These are phyloP conservation scores for Homarus gammarus DNA, from an alignment of 2,888 invertebrate genomes.

Conservation along the genomic window DNA sequence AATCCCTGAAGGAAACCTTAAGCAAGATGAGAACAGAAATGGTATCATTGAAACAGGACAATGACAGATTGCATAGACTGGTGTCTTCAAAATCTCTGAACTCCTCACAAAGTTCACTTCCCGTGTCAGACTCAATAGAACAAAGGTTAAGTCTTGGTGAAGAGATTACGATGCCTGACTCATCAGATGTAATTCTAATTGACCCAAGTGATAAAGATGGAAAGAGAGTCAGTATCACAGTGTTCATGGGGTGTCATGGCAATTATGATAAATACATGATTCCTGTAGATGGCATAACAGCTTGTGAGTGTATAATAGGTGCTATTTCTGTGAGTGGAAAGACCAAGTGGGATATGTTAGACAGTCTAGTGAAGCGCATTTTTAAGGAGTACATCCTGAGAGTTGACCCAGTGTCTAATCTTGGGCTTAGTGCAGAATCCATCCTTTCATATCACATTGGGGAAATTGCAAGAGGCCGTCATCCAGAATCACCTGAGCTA, in stretches of 20 bases:
- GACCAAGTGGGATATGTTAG: constrained; percentile 96
- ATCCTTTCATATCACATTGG: constrained; percentile 96
- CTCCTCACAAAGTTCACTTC: constrained; percentile 82
- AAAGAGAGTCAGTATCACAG: constrained; percentile 80
- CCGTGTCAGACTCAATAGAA: constrained; percentile 76
- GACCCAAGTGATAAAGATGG: constrained; percentile 78
- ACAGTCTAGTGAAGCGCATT: constrained; percentile 92
- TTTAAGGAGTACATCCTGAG: constrained; percentile 96
- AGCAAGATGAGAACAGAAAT: constrained; percentile 98
- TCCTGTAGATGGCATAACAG: constrained; percentile 63
- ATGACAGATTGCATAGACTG: constrained; percentile 93
- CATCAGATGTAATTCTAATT: constrained; percentile 71
- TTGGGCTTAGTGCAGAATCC: constrained; percentile 90
- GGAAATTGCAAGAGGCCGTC: constrained; percentile 82
- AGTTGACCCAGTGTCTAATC: constrained; percentile 94
- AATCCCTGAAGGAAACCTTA: constrained; percentile 96
- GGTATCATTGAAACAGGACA: constrained; percentile 97
- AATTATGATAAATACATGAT: constrained; percentile 78
- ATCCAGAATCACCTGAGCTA: constrained; percentile 87
- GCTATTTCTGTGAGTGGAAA: constrained; percentile 93
- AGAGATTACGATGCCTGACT: constrained; percentile 61
- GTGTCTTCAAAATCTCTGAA: constrained; percentile 82
- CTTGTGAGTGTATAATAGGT: constrained; percentile 88
- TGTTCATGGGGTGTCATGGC: constrained; percentile 82
- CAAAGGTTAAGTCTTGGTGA: constrained; percentile 70